Base-by-base conservation (phyloP, 2,113 vertebrate genomes). In the Gracilinanus agilis region DNA sequence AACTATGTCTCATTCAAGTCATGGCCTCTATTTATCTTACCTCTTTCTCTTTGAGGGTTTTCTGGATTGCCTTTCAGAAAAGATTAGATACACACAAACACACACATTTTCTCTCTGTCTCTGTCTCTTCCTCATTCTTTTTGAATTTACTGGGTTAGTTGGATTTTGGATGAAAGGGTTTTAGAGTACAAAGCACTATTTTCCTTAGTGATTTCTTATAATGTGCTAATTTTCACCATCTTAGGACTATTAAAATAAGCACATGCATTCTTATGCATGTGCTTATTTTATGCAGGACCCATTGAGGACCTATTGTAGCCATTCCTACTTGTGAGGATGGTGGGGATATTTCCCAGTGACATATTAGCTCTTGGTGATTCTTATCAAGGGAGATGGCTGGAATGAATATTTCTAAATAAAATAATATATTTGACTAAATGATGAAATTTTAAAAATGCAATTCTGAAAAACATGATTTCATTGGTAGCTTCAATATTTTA, bases 181-280 rank as follows among this genome's bases (percentile, higher is more conserved):
- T 19, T 96, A 92, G 92, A 93, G 1, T 92, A 91, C 34, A 93
- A 90, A 92, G 54, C 89, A 92, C 88, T 91, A 29, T 94, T 88
- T 95, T 94, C 56, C 44, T 95, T 61, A n/a, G 34, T 94, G 54
- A 56, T 53, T 93, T 95, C 27, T 96, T 90, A 92, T 53, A 91
- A 44, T 49, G 83, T 34, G 90, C 24, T 93, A 24, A 29, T 96
- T 94, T 19, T 95, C 54, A 91, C 83, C 12, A 23, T 55, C 49
- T 92, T 67, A 90, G 91, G 54, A n/a, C 40, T 40, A 11, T 88
- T 94, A 13, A 12, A 49, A 83, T 24, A 92, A 89, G 58, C 93
- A 75, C 19, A 0, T 61, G 3, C 29, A 54, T 89, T 53, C 54
- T 13, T 44, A 90, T 91, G 44, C 27, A 25, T n/a, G 7, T 55